Evolutionary conservation across 2,888 invertebrate species (phyloP).

Genomic region (Xylota segnis): DNA sequence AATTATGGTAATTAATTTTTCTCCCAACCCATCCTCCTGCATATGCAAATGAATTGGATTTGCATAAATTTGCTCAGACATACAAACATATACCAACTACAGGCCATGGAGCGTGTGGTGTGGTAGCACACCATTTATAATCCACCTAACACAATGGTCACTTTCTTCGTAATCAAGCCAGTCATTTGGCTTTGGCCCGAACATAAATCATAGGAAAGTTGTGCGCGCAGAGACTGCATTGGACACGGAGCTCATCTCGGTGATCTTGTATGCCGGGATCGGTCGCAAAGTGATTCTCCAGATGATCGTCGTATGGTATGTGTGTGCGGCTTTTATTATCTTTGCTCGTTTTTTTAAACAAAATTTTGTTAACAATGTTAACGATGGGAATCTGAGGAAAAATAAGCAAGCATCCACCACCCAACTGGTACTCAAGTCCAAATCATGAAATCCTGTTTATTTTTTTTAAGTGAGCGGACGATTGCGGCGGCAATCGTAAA

Average conservation of each 20-base stretch:
- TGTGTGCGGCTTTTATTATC: conserved; percentile 56
- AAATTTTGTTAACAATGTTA: conserved; percentile 21
- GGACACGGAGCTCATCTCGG: conserved; percentile 24
- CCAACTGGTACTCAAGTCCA: conserved; percentile 50
- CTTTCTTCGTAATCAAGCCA: conserved; percentile 70
- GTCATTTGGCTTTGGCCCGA: conserved; percentile 29
- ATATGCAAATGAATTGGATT: conserved; percentile 63
- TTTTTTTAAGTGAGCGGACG: conserved; percentile 13
- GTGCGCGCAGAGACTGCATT: conserved; percentile 23
- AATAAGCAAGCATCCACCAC: conserved; percentile 58
- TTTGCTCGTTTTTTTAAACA: conserved; percentile 18
- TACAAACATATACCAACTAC: conserved; percentile 32
- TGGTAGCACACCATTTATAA: conserved; percentile 46
- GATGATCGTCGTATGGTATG: conserved; percentile 22
- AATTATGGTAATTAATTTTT: conserved; percentile 59
- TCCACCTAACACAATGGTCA: conserved; percentile 58
- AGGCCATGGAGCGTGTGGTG: conserved; percentile 3
- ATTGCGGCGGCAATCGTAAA: conserved; percentile 45
- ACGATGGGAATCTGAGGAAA: conserved; percentile 49
- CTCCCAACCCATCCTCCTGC: conserved; percentile 16
- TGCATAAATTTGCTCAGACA: conserved; percentile 49
- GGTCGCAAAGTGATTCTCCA: conserved; percentile 59
- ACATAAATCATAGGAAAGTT: conserved; percentile 59
- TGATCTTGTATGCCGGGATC: conserved; percentile 36
- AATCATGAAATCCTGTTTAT: conserved; percentile 56